phyloP scores from a whole-genome alignment of 2,888 invertebrate genomes.

The Scaptomyza caliginosa region DNA sequence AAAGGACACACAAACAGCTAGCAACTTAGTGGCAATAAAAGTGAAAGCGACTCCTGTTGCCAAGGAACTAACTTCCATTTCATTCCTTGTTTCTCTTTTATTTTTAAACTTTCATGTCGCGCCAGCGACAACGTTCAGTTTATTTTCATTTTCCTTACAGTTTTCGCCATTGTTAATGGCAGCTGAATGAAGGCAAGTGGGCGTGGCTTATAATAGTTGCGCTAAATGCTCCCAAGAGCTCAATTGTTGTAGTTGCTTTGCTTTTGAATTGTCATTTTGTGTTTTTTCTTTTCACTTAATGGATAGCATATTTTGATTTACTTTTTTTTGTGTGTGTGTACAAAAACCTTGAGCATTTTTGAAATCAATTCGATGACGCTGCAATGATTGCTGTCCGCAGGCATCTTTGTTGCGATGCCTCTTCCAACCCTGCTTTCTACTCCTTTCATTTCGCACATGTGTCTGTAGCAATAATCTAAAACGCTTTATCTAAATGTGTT shows the following conservation, averaged over 20 bases:
- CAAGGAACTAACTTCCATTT: constrained; percentile 13
- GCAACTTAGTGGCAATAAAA: constrained; percentile 57
- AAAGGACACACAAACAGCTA: constrained; percentile 50
- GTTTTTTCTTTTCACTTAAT: constrained; percentile 40
- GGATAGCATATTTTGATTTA: constrained; percentile 69
- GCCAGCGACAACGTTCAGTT: constrained; percentile 24
- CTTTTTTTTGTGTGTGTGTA: constrained; percentile 11
- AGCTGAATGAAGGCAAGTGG: background rate
- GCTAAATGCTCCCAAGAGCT: constrained; percentile 59
- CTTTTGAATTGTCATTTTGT: constrained; percentile 60
- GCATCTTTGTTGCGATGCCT: constrained; percentile 5
- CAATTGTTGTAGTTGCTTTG: background rate
- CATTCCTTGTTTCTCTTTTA: background rate
- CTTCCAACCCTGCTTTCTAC: no score
- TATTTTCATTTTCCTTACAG: constrained; percentile 9
- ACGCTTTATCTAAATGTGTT: constrained; percentile 75
- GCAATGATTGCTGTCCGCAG: constrained; percentile 68
- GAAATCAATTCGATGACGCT: no score
- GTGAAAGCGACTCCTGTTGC: constrained; percentile 45
- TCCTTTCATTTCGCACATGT: constrained; percentile 18
- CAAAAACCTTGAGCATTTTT: no score
- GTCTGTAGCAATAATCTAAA: constrained; percentile 70
- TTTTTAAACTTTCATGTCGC: constrained; percentile 38
- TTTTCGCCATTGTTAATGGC: constrained; percentile 4
- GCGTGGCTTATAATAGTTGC: constrained; percentile 35